Evolutionary conservation across 2,888 invertebrate species (phyloP).

Genomic region (Zaprionus bogoriensis): DNA sequence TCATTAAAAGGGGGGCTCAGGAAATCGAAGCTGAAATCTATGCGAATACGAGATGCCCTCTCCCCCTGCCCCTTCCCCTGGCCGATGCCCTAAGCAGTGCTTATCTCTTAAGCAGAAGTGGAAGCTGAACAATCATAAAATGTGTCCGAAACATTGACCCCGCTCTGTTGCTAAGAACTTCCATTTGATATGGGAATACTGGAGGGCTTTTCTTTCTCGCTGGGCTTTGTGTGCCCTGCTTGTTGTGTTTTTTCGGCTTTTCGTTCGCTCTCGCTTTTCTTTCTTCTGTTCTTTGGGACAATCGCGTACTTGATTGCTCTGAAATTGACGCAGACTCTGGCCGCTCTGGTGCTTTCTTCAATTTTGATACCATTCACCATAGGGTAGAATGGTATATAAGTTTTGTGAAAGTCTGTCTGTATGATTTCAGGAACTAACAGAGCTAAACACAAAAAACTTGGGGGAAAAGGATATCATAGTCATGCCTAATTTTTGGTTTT

Average conservation of each 20-base stretch:
- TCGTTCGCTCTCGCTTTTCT: constrained; percentile 6
- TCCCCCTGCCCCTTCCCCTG: background rate
- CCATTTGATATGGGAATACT: constrained; percentile 5
- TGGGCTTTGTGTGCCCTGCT: no score
- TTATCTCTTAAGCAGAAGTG: background rate
- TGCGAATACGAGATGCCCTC: constrained; percentile 11
- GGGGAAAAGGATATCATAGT: no score
- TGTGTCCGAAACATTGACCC: background rate
- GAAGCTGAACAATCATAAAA: background rate
- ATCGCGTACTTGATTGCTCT: constrained; percentile 55
- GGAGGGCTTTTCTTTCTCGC: constrained; percentile 26
- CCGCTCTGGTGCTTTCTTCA: background rate
- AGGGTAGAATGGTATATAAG: no score
- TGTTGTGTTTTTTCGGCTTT: background rate
- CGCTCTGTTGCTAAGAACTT: constrained; percentile 5
- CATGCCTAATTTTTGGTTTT: no score
- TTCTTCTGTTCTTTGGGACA: constrained; percentile 29
- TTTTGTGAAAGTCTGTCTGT: no score
- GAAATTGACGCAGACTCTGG: constrained; percentile 48
- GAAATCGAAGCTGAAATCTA: constrained; percentile 6
- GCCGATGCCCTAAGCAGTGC: background rate
- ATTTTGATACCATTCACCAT: no score
- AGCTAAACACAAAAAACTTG: no score
- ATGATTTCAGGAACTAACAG: no score
- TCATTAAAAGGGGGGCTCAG: constrained; percentile 29